A percentile compares a stretch with the other conserved stretches of the same genome.
Conservation (phyloP, 2,113 vertebrate genomes). For the Pterocles orientalis region DNA sequence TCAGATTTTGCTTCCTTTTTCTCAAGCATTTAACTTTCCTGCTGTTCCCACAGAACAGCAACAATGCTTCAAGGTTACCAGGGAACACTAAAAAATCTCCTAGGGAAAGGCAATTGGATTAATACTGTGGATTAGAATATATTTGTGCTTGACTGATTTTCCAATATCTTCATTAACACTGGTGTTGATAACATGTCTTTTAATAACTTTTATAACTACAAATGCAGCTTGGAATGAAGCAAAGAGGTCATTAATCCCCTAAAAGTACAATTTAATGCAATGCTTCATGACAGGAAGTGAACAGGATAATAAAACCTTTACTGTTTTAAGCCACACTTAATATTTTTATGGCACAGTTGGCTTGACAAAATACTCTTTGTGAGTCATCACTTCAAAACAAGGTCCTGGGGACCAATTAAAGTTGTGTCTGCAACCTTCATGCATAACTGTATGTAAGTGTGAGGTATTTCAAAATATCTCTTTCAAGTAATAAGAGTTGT, state of each 20-base stretch:
- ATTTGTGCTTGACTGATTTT: slow-evolving; percentile 16
- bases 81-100: not conserved
- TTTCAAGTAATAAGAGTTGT: slow-evolving; percentile 35
- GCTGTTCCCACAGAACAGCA: not conserved
- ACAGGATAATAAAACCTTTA: slow-evolving; percentile 77
- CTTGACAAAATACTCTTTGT: slow-evolving; percentile 76
- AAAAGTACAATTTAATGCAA: slow-evolving; percentile 76
- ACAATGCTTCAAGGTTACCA: not conserved
- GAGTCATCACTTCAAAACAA: slow-evolving; percentile 78
- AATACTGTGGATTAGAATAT: not conserved
- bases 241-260: slow-evolving; percentile 73
- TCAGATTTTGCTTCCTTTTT: not conserved
- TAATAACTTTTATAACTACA: slow-evolving; percentile 63
- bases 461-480: slow-evolving; percentile 46
- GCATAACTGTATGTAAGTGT: not conserved
- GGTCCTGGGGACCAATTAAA: slow-evolving; percentile 72
- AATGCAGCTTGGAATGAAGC: slow-evolving; percentile 58
- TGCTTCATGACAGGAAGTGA: slow-evolving; percentile 78
- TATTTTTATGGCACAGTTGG: slow-evolving; percentile 75
- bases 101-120: slow-evolving; percentile 17
- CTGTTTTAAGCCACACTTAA: slow-evolving; percentile 75
- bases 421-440: slow-evolving; percentile 40
- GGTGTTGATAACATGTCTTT: slow-evolving; percentile 59
- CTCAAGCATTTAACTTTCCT: not conserved
- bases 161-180: slow-evolving; percentile 52